These are phyloP conservation scores for Parelbella ahira DNA, from an alignment of 2,888 invertebrate species.

Conservation along the genomic window DNA sequence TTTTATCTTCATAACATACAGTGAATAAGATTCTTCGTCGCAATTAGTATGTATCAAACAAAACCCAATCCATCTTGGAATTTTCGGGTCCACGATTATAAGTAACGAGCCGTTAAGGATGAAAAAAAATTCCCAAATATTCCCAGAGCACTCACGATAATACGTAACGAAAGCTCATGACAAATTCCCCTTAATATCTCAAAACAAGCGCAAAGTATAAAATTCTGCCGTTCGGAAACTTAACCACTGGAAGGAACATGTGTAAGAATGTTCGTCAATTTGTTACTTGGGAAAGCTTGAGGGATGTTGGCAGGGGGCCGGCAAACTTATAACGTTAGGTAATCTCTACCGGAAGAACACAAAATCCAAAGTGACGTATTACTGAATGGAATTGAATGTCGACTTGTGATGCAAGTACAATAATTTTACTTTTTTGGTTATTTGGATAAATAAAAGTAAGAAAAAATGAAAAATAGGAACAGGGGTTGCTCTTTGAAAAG, in stretches of 20 bases:
- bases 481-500: too few relatives aligned
- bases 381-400: too few relatives aligned
- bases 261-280: slow-evolving; percentile 65
- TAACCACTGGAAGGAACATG: slow-evolving; percentile 45
- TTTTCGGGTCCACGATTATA: slow-evolving; percentile 9
- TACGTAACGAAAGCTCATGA: slow-evolving; percentile 32
- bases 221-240: slow-evolving; percentile 37
- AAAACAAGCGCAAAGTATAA: slow-evolving; percentile 42
- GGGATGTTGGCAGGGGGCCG: slow-evolving; percentile 30
- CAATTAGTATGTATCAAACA: too few relatives aligned
- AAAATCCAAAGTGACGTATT: too few relatives aligned
- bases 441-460: too few relatives aligned
- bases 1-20: too few relatives aligned
- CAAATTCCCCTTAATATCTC: slow-evolving; percentile 46
- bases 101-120: slow-evolving; percentile 17
- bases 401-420: too few relatives aligned
- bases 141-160: slow-evolving; percentile 27
- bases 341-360: too few relatives aligned
- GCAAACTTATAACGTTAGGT: too few relatives aligned
- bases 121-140: slow-evolving; percentile 17
- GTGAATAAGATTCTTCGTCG: too few relatives aligned
- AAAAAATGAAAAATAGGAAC: too few relatives aligned
- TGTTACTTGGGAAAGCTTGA: slow-evolving; percentile 43
- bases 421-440: too few relatives aligned
- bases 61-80: slow-evolving; percentile 2